phyloP scores from a whole-genome alignment of 2,888 invertebrate genomes.

The Macropis europaea region DNA sequence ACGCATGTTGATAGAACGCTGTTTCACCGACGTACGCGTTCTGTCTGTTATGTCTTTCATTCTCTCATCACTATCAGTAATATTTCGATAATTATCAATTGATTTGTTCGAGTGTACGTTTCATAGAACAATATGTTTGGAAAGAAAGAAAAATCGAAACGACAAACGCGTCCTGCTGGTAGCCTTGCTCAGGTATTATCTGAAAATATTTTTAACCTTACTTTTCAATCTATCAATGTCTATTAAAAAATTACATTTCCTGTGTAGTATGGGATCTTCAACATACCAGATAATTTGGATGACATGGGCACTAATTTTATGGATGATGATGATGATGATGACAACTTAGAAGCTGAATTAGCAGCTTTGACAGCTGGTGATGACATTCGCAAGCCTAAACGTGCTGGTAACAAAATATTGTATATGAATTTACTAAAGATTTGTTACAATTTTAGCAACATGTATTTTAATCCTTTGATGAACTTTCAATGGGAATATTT shows the following conservation, averaged over 20 bases:
- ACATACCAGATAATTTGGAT: constrained; percentile 85
- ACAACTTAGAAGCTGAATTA: constrained; percentile 93
- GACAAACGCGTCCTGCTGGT: constrained; percentile 65
- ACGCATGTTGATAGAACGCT: constrained; percentile 5
- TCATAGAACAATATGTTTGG: constrained; percentile 66
- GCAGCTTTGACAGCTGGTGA: constrained; percentile 84
- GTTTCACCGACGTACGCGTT: background rate
- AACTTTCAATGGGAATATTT: no score
- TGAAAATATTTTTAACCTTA: constrained; percentile 12
- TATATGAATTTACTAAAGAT: background rate
- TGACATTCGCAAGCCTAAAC: constrained; percentile 73
- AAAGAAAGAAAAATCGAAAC: constrained; percentile 73
- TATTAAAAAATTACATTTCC: constrained; percentile 9
- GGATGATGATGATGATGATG: constrained; percentile 85
- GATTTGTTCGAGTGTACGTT: background rate
- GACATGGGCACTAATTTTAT: constrained; percentile 82
- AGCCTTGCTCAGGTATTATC: constrained; percentile 72
- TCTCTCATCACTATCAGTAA: background rate
- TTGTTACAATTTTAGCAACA: no score
- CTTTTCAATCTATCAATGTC: constrained; percentile 5
- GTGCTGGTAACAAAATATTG: constrained; percentile 65
- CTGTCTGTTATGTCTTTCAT: background rate
- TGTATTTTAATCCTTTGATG: no score
- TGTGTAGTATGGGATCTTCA: constrained; percentile 87
- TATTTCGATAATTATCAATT: constrained; percentile 5